These are phyloP conservation scores for Mellivora capensis DNA, from an alignment of 2,113 vertebrate genomes.

Conservation along the genomic window DNA sequence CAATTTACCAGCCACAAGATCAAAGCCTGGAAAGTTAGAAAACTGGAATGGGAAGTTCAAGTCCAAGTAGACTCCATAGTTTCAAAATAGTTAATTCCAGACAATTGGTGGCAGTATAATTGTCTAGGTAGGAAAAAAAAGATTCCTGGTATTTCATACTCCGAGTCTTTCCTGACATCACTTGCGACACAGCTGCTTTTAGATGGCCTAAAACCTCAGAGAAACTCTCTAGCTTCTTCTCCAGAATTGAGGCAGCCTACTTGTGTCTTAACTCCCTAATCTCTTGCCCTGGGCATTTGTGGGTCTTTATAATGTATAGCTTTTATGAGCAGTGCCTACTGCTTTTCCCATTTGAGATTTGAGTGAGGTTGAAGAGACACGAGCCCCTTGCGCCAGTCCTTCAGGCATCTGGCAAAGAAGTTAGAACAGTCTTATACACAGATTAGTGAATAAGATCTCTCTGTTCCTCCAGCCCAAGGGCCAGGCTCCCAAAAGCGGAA, in stretches of 20 bases:
- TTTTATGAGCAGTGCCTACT: background rate
- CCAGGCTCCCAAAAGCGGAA: background rate
- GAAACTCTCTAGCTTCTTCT: background rate
- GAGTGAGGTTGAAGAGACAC: background rate
- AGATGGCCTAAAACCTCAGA: background rate
- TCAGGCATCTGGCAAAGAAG: too few relatives aligned
- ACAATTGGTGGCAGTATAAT: background rate
- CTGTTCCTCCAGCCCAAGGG: background rate
- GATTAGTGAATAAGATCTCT: too few relatives aligned
- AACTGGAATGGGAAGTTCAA: background rate
- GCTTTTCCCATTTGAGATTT: background rate
- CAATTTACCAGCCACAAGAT: background rate
- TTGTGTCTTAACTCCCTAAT: background rate
- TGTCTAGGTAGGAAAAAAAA: background rate
- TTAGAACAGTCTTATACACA: background rate
- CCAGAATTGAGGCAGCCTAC: background rate
- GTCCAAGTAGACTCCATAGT: background rate
- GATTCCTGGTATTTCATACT: background rate
- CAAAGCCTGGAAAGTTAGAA: background rate
- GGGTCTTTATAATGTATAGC: background rate
- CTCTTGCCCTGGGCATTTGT: background rate
- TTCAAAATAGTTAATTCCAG: background rate
- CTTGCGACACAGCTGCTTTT: background rate
- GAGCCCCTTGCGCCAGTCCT: background rate
- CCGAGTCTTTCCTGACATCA: background rate